Conservation (phyloP, 2,797 vertebrate genomes). For the Pangasius sanitwongsei region DNA sequence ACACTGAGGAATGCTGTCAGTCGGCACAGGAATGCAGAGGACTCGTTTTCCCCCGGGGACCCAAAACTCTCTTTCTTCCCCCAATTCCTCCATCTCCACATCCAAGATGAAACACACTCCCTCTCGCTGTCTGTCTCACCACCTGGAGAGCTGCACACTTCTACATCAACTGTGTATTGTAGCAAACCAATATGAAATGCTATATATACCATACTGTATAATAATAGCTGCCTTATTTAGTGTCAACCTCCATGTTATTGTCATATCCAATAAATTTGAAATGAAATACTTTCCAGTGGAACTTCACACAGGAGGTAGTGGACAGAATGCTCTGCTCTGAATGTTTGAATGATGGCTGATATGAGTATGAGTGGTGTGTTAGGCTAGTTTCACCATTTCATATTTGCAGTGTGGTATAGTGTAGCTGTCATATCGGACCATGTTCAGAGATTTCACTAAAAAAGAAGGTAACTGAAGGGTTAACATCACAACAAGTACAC, state of each 20-base stretch:
- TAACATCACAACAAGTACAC: neutral
- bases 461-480: neutral
- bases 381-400: neutral
- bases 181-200: neutral
- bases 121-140: conserved; percentile 20
- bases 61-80: conserved; percentile 31
- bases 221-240: neutral
- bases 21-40: conserved; percentile 55
- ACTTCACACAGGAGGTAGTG: neutral
- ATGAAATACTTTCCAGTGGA: neutral
- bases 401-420: neutral
- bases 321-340: neutral
- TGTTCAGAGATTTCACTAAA: neutral
- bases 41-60: conserved; percentile 48
- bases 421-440: neutral
- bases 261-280: neutral
- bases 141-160: conserved; percentile 23
- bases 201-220: neutral
- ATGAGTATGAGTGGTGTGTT: neutral
- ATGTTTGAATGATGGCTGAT: neutral
- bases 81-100: conserved; percentile 38
- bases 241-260: neutral
- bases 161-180: conserved; percentile 17
- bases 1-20: conserved; percentile 62
- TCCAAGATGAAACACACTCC: conserved; percentile 37